Evolutionary conservation across 2,888 invertebrate genomes (phyloP).

Genomic region (Caenorhabditis angaria): DNA sequence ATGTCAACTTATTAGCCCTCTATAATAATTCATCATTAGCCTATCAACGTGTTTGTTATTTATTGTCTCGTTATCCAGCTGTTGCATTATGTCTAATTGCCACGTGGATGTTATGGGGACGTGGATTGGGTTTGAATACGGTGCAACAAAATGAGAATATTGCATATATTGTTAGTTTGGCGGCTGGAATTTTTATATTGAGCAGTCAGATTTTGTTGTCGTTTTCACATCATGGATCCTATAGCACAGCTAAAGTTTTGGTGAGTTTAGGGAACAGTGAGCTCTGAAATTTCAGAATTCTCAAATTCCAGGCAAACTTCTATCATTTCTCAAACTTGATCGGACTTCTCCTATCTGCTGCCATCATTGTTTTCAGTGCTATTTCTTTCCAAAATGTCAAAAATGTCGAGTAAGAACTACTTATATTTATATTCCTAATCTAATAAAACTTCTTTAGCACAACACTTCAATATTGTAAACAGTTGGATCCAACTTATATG

Average conservation of each 20-base stretch:
- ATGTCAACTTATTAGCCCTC: constrained; percentile 35
- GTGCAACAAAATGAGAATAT: constrained; percentile 31
- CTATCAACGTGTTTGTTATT: constrained; percentile 33
- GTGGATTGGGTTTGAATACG: constrained; percentile 28
- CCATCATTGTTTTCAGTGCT: constrained; percentile 31
- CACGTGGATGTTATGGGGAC: constrained; percentile 48
- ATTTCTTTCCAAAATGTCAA: constrained; percentile 27
- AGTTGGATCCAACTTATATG: constrained; percentile 7
- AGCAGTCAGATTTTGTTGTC: constrained; percentile 25
- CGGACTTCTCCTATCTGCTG: constrained; percentile 19
- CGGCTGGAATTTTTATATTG: constrained; percentile 30
- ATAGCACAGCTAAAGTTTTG: constrained; percentile 29
- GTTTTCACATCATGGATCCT: constrained; percentile 27
- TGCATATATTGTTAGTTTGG: constrained; percentile 34
- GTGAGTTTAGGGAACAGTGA: constrained; percentile 9
- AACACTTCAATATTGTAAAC: constrained; percentile 6
- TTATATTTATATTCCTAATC: neutral
- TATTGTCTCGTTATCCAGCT: constrained; percentile 31
- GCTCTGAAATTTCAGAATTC: neutral
- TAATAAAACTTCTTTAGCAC: constrained; percentile 16
- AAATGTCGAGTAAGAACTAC: constrained; percentile 11
- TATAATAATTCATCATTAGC: constrained; percentile 36
- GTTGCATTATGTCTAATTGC: constrained; percentile 37
- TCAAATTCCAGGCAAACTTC: constrained; percentile 25
- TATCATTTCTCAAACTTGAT: constrained; percentile 35